phyloP scores from a whole-genome alignment of 2,797 vertebrate species.

The Rhadinocentrus ornatus region DNA sequence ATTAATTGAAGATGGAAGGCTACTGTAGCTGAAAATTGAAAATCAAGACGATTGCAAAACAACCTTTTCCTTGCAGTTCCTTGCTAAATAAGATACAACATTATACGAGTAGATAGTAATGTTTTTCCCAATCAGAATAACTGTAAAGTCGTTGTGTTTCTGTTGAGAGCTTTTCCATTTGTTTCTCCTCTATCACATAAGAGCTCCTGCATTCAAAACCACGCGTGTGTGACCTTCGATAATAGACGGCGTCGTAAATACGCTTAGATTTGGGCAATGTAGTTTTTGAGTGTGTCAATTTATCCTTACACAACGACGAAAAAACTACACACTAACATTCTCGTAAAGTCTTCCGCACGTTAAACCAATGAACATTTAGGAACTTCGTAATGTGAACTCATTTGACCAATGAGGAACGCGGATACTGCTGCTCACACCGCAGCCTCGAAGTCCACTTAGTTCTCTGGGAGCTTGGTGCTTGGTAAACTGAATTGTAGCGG shows the following conservation, averaged over 20 bases:
- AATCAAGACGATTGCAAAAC: not conserved
- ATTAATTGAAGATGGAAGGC: not conserved
- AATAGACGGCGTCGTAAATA: conserved; percentile 7
- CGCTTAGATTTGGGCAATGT: conserved; percentile 62
- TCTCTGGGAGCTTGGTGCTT: conserved; percentile 72
- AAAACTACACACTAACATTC: conserved; percentile 73
- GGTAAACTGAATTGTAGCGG: conserved; percentile 64
- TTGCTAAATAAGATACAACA: conserved; percentile 10
- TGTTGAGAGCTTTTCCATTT: not conserved
- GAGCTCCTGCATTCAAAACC: conserved; percentile 43
- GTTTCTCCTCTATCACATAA: not conserved
- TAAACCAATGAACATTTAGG: conserved; percentile 66
- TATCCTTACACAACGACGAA: not conserved
- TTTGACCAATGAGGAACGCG: conserved; percentile 66
- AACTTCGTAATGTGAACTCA: conserved; percentile 36
- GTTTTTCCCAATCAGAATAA: not conserved
- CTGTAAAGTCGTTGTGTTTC: not conserved
- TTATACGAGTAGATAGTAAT: not conserved
- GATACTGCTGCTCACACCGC: conserved; percentile 62
- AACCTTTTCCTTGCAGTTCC: not conserved
- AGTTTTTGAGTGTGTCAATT: conserved; percentile 39
- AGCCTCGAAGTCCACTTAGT: conserved; percentile 75
- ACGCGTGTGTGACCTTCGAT: conserved; percentile 79
- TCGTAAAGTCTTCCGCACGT: conserved; percentile 54
- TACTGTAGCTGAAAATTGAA: conserved; percentile 8